Base-by-base conservation (phyloP, 2,888 invertebrate genomes). In the Rambutsinella grinnellia region DNA sequence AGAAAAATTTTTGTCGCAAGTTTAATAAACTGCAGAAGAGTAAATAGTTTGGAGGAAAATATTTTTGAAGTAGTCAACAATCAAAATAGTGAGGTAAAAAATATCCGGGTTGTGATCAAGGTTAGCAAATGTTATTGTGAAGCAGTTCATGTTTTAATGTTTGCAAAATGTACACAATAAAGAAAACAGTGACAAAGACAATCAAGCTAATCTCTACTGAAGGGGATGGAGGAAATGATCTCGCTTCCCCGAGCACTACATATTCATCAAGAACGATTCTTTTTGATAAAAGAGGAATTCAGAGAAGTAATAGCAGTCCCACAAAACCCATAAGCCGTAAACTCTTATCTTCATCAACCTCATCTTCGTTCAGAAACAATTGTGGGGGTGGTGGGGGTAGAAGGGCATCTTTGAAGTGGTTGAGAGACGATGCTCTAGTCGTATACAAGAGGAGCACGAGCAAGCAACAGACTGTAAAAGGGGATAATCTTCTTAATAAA, bases 111-210 rank as follows among this genome's bases (percentile, higher is more conserved):
- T 60, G 6, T 10, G 2, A 5, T 13, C 6, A 6, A n/a, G 17
- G 24, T 26, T 36, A 6, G n/a, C 1, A 36, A 54, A 58, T 46
- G n/a, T 56, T 71, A 36, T 47, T 44, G n/a, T n/a, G n/a, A n/a
- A n/a, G n/a, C 44, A 49, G 62, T 71, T 71, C 71, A 71, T 58
- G 71, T 63, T 58, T 63, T 26, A 3, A 19, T 54, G 26, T 26
- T 21, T 19, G n/a, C 10, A 54, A 26, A 21, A 70, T 71, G 71
- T 71, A 71, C 51, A 71, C 71, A 21, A 23, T 71, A n/a, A 71
- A 47, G 58, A 71, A 62, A 53, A 71, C 71, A 44, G 71, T 71
- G 71, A 71, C 71, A 53, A 71, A 71, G 58, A 71, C 62, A 58
- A 53, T 71, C 24, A 65, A 71, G 24, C 56, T 71, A 28, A 56